Conservation (phyloP, 2,797 vertebrate species). For the Hydrolagus colliei region DNA sequence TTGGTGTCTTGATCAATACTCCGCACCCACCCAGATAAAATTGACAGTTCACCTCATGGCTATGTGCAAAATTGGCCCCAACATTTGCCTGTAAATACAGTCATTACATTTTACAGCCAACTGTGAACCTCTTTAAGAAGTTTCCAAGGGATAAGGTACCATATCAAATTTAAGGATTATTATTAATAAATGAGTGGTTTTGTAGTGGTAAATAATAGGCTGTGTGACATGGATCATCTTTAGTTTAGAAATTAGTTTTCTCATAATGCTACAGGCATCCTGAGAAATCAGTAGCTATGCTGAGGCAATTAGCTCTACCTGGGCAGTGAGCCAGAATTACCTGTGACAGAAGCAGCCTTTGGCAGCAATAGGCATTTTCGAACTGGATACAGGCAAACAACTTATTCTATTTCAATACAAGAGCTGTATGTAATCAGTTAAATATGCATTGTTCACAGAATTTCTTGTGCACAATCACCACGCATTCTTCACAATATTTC, state of each 20-base stretch:
- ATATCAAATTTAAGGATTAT: background rate
- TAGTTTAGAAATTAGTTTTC: slow-evolving; percentile 11
- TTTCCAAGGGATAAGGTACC: too few species aligned
- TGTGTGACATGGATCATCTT: background rate
- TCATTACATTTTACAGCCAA: too few species aligned
- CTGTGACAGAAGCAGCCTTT: background rate
- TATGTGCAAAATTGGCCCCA: too few species aligned
- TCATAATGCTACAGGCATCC: background rate
- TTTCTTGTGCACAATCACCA: background rate
- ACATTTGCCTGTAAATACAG: too few species aligned
- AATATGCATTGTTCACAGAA: too few species aligned
- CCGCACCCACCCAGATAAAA: too few species aligned
- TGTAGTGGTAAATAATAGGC: background rate
- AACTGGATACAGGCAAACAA: background rate
- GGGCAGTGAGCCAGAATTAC: slow-evolving; percentile 2
- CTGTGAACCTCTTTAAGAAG: too few species aligned
- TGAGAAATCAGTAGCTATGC: background rate
- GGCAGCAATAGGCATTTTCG: background rate
- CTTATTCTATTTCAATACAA: background rate
- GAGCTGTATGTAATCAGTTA: background rate
- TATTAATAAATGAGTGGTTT: background rate
- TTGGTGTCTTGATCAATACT: too few species aligned
- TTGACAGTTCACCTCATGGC: too few species aligned
- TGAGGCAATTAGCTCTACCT: background rate
- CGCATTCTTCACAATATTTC: background rate